phyloP scores from a whole-genome alignment of 1,140 invertebrate species.

The Procambarus virginalis region DNA sequence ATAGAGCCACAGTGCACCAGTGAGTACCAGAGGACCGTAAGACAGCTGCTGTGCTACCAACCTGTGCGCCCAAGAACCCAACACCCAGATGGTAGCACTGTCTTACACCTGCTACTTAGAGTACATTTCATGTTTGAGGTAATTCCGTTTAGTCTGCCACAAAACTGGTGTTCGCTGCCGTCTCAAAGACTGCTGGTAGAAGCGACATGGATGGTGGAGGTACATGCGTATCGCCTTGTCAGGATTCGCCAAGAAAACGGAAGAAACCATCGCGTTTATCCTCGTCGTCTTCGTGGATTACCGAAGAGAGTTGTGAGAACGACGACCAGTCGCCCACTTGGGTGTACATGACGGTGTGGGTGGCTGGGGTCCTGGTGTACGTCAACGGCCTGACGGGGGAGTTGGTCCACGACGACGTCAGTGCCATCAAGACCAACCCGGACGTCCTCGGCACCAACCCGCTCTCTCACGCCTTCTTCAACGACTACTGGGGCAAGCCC shows the following conservation, averaged over 20 bases:
- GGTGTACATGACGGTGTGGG: conserved; percentile 58
- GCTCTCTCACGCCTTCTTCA: conserved; percentile 78
- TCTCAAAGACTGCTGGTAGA: neutral
- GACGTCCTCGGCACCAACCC: conserved; percentile 86
- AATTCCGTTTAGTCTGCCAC: neutral
- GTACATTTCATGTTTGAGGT: neutral
- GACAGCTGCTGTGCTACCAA: neutral
- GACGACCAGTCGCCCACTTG: conserved; percentile 44
- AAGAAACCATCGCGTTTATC: neutral
- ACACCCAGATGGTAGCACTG: too few species aligned
- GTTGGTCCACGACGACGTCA: conserved; percentile 66
- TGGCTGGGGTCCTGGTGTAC: conserved; percentile 57
- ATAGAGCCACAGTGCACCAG: too few species aligned
- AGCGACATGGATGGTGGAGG: conserved; percentile 2
- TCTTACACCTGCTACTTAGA: neutral
- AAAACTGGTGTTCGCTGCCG: neutral
- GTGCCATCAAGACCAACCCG: conserved; percentile 88
- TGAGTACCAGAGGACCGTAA: too few species aligned
- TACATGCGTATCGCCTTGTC: neutral
- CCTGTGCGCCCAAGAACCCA: too few species aligned
- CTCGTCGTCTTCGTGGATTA: neutral
- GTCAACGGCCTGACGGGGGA: conserved; percentile 57
- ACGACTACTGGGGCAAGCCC: conserved; percentile 95
- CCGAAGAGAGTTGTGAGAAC: neutral
- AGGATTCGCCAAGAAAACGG: neutral